Evolutionary conservation across 2,797 vertebrate genomes (phyloP).

Genomic region (Gymnoscopelus braueri): DNA sequence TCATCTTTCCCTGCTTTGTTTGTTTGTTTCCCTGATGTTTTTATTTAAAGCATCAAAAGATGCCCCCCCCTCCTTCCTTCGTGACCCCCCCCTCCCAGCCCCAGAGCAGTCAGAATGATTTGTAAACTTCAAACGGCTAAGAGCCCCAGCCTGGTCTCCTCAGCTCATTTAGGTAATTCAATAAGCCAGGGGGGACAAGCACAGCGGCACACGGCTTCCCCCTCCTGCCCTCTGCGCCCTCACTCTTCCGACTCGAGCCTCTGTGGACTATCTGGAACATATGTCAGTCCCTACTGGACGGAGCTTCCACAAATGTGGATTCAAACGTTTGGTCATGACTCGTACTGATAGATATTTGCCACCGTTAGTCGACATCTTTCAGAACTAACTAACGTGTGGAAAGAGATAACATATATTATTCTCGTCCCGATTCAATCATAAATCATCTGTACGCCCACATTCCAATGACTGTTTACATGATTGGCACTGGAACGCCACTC

Average conservation of each 20-base stretch:
- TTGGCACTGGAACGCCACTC: no score
- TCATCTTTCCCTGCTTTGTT: conserved; percentile 70
- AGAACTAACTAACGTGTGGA: neutral
- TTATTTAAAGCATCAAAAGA: conserved; percentile 85
- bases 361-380: neutral
- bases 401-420: no score
- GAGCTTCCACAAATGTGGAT: conserved; percentile 37
- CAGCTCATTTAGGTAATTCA: conserved; percentile 84
- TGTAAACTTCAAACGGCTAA: conserved; percentile 82
- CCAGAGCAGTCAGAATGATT: conserved; percentile 81
- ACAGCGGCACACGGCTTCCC: conserved; percentile 64
- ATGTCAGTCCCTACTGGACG: conserved; percentile 59
- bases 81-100: conserved; percentile 61
- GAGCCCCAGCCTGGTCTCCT: conserved; percentile 77
- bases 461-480: neutral
- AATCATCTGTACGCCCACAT: neutral
- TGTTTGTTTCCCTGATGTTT: conserved; percentile 85
- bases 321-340: neutral
- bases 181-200: conserved; percentile 77
- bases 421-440: neutral
- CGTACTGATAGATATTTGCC: neutral
- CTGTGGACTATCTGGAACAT: conserved; percentile 73
- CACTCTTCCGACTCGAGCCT: conserved; percentile 68
- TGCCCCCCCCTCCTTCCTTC: conserved; percentile 56
- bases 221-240: conserved; percentile 72